phyloP scores from a whole-genome alignment of 2,113 vertebrate genomes.

The Ancistrus triradiatus region DNA sequence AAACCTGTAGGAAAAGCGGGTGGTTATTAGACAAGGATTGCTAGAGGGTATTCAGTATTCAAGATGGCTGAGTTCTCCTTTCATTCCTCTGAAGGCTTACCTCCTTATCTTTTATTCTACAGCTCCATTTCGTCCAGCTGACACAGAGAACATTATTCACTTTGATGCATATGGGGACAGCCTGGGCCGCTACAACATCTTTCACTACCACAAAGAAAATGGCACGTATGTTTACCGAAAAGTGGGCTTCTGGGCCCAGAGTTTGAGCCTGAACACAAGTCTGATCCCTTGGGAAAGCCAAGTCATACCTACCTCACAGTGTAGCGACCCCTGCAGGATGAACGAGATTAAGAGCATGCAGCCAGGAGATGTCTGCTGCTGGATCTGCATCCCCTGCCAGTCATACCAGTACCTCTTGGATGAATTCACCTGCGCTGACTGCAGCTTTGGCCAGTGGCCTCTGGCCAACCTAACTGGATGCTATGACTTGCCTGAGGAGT shows the following conservation, averaged over 20 bases:
- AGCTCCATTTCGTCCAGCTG: slow-evolving; percentile 89
- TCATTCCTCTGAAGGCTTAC: slow-evolving; percentile 5
- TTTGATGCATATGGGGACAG: slow-evolving; percentile 88
- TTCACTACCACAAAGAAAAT: slow-evolving; percentile 80
- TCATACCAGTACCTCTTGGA: slow-evolving; percentile 88
- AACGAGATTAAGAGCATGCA: slow-evolving; percentile 97
- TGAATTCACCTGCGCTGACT: slow-evolving; percentile 92
- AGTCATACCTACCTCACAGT: slow-evolving; percentile 83
- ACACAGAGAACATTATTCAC: slow-evolving; percentile 79
- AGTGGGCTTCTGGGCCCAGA: slow-evolving; percentile 95
- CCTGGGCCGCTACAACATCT: slow-evolving; percentile 96
- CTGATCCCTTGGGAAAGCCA: slow-evolving; percentile 79
- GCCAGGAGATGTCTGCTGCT: slow-evolving; percentile 97
- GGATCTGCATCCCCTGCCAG: slow-evolving; percentile 96
- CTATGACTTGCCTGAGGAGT: slow-evolving; percentile 90
- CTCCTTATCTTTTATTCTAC: slow-evolving; percentile 31
- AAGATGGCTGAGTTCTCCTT: slow-evolving; percentile 12
- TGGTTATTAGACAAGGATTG: too few species aligned
- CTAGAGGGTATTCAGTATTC: too few species aligned
- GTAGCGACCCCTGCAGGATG: slow-evolving; percentile 93
- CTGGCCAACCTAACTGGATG: slow-evolving; percentile 85
- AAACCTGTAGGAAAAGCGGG: too few species aligned
- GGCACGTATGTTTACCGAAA: slow-evolving; percentile 84
- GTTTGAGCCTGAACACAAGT: slow-evolving; percentile 80
- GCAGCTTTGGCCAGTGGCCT: slow-evolving; percentile 90